phyloP scores from a whole-genome alignment of 2,797 vertebrate genomes.

The Propithecus perrieri region DNA sequence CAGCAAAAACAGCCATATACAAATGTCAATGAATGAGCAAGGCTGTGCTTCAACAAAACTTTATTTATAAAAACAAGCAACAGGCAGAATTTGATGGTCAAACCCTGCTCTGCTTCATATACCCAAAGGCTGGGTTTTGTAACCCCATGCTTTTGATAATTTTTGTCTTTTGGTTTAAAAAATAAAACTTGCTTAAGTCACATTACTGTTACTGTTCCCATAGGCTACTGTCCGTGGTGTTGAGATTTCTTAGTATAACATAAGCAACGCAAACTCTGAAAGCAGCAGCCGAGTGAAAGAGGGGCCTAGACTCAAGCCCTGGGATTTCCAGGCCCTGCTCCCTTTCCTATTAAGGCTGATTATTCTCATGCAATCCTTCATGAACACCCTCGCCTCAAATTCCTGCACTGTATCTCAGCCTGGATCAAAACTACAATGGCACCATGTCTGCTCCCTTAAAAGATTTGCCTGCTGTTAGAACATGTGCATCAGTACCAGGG shows the following conservation, averaged over 20 bases:
- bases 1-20: background rate
- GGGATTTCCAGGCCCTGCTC: background rate
- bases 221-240: background rate
- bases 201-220: background rate
- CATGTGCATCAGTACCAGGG: background rate
- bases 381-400: background rate
- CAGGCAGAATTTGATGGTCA: background rate
- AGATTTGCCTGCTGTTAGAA: background rate
- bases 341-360: background rate
- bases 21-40: background rate
- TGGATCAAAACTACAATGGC: background rate
- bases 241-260: background rate
- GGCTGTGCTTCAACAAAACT: background rate
- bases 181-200: background rate
- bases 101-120: background rate
- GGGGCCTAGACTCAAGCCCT: background rate
- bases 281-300: conserved; percentile 9
- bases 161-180: background rate
- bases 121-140: background rate
- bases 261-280: conserved; percentile 13
- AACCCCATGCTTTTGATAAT: background rate
- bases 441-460: background rate
- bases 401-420: background rate
- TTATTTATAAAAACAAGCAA: conserved; percentile 6
- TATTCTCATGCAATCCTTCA: background rate